These are phyloP conservation scores for Ectemnius cavifrons DNA, from an alignment of 2,888 invertebrate species.

Conservation along the genomic window DNA sequence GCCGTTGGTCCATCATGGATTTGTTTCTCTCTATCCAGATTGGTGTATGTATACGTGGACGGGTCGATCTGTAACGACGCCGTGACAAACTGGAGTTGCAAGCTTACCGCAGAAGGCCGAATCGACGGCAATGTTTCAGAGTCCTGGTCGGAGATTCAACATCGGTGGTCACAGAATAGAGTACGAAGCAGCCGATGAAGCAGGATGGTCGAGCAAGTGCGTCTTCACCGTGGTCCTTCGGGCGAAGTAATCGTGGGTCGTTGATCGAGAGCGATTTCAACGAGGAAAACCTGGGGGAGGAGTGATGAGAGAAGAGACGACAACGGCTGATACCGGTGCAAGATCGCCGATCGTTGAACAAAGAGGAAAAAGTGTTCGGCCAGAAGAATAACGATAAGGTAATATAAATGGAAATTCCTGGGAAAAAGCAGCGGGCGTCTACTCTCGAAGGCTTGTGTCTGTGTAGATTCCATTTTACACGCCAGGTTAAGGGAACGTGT, in stretches of 20 bases:
- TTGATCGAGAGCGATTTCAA: conserved; percentile 14
- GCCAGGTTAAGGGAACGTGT: conserved; percentile 47
- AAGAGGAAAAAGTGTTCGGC: conserved; percentile 24
- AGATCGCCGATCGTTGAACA: conserved; percentile 9
- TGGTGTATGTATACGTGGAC: too few species aligned
- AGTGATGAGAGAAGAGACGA: conserved; percentile 24
- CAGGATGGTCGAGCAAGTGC: conserved; percentile 79
- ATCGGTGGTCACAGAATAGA: conserved; percentile 78
- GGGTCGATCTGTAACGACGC: too few species aligned
- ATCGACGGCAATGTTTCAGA: conserved; percentile 63
- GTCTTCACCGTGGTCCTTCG: conserved; percentile 76
- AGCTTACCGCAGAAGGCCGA: too few species aligned
- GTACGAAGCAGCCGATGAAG: conserved; percentile 79
- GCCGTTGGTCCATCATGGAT: too few species aligned
- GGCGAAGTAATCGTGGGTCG: conserved; percentile 54
- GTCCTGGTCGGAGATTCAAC: conserved; percentile 77
- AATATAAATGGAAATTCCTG: conserved; percentile 74
- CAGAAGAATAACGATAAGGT: conserved; percentile 66
- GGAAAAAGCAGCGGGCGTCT: conserved; percentile 35
- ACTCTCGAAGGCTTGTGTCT: conserved; percentile 40
- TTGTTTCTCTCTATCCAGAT: too few species aligned
- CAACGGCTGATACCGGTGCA: conserved; percentile 18
- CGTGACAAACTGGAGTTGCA: too few species aligned
- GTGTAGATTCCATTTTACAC: conserved; percentile 61
- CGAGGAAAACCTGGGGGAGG: conserved; percentile 11